These are phyloP conservation scores for Trichosurus vulpecula DNA, from an alignment of 2,797 vertebrate genomes.

Conservation along the genomic window DNA sequence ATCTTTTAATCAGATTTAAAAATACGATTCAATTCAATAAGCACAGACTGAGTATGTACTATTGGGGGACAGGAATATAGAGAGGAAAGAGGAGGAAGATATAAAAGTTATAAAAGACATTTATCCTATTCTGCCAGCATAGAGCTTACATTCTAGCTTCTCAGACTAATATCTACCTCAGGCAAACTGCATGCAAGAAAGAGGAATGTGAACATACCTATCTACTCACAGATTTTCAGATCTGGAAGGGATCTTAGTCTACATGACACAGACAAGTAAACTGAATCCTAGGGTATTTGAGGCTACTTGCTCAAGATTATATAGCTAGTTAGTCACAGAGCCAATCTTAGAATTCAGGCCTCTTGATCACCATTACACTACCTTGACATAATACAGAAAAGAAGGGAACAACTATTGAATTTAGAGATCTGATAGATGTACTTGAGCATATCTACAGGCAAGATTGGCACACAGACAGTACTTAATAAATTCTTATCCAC, in stretches of 20 bases:
- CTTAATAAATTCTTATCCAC: neutral
- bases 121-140: neutral
- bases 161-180: neutral
- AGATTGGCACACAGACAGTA: neutral
- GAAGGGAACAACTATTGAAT: neutral
- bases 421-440: neutral
- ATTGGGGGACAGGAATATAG: neutral
- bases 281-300: neutral
- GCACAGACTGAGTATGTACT: neutral
- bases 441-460: neutral
- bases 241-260: neutral
- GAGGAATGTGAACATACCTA: neutral
- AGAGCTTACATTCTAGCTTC: neutral
- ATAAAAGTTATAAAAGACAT: neutral
- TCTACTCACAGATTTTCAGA: neutral
- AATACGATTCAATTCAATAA: neutral
- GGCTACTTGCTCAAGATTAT: neutral
- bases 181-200: neutral
- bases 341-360: neutral
- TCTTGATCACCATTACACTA: neutral
- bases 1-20: slow-evolving; percentile 91
- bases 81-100: neutral
- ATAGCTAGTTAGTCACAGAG: neutral
- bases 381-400: neutral
- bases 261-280: neutral